Evolutionary conservation across 2,888 invertebrate genomes (phyloP).

Genomic region (Drosophila aldrichi): DNA sequence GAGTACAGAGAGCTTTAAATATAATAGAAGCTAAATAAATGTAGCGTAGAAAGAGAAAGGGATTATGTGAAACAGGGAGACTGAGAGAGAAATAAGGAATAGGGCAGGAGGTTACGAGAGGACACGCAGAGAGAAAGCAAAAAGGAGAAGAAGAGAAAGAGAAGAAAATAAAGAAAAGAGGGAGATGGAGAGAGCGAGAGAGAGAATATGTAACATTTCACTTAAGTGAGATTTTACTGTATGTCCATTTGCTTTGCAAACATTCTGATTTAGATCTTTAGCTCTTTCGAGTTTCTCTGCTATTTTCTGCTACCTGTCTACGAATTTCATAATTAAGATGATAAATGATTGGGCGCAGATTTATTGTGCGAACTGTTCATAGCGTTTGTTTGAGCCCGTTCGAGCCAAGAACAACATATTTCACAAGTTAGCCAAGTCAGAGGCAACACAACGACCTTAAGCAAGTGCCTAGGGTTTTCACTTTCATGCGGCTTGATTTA

Average conservation of each 20-base stretch:
- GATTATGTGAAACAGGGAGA: neutral
- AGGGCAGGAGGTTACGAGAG: too few relatives aligned
- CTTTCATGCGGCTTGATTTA: slow-evolving; percentile 24
- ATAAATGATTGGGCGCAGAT: slow-evolving; percentile 57
- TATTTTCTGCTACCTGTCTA: slow-evolving; percentile 7
- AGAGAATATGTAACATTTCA: neutral
- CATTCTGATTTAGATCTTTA: neutral
- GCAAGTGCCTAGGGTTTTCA: slow-evolving; percentile 23
- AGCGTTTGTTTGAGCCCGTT: slow-evolving; percentile 26
- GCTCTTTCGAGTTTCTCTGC: neutral
- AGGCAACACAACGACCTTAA: neutral
- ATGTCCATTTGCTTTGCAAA: neutral
- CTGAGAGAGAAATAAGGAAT: neutral
- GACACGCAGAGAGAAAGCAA: too few relatives aligned
- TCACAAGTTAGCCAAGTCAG: slow-evolving; percentile 20
- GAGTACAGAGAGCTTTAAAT: neutral
- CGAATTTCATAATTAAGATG: slow-evolving; percentile 53
- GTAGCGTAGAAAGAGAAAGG: neutral
- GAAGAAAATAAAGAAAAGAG: neutral
- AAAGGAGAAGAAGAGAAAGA: neutral
- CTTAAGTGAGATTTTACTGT: neutral
- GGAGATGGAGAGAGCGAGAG: neutral
- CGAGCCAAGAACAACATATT: slow-evolving; percentile 59
- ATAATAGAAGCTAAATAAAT: neutral
- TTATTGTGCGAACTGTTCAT: slow-evolving; percentile 55